Evolutionary conservation across 1,140 invertebrate species (phyloP).

Genomic region (Pantala flavescens): DNA sequence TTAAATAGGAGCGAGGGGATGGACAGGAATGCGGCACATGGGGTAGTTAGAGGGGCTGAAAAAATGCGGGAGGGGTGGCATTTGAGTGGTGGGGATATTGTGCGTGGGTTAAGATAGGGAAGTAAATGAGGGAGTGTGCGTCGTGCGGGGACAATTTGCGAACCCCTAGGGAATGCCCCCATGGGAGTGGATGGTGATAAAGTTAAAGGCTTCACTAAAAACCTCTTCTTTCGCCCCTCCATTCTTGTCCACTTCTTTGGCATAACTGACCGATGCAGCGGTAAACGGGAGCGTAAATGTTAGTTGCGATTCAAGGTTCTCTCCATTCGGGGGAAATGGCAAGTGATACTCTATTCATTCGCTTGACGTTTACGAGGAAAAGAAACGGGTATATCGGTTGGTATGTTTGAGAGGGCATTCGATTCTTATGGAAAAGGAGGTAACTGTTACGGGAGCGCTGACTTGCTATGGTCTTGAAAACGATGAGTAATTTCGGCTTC

Average conservation of each 20-base stretch:
- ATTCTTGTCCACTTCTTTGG: not conserved
- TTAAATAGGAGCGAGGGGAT: not conserved
- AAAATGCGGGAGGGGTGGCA: not conserved
- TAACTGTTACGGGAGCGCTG: too few species aligned
- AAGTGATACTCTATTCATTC: not conserved
- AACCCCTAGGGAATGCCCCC: not conserved
- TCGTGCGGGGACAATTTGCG: not conserved
- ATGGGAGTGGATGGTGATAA: constrained; percentile 4
- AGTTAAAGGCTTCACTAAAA: not conserved
- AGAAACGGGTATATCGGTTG: too few species aligned
- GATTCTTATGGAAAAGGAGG: too few species aligned
- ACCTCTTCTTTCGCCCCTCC: not conserved
- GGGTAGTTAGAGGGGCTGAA: not conserved
- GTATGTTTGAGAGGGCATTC: too few species aligned
- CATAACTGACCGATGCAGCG: not conserved
- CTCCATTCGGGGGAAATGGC: not conserved
- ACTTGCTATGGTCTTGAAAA: too few species aligned
- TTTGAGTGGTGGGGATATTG: not conserved
- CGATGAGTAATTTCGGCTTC: too few species aligned
- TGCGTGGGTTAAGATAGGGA: not conserved
- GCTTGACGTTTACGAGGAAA: not conserved
- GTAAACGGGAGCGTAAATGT: not conserved
- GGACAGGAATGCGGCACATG: too few species aligned
- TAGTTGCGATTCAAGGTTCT: not conserved
- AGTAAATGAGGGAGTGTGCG: not conserved